Percentiles rank a stretch among this genome's conserved stretches.
Conservation (phyloP, 2,797 vertebrate species). For the Sardinella longiceps region DNA sequence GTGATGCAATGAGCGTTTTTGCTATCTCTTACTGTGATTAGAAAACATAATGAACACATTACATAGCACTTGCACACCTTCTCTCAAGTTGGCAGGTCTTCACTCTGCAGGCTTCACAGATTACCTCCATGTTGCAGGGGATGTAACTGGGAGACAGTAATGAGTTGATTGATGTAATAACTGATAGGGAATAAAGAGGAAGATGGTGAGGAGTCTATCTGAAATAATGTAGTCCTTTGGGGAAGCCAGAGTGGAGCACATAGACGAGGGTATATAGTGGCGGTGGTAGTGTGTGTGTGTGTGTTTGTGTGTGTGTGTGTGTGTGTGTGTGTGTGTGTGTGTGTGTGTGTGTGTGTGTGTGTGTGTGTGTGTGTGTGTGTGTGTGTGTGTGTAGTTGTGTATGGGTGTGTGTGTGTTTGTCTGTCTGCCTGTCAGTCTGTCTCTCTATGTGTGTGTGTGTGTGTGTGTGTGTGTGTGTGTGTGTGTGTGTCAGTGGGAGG, state of each 20-base stretch:
- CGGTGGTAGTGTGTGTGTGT: too few species aligned
- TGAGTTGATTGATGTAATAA: slow-evolving; percentile 24
- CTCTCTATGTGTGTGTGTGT: too few species aligned
- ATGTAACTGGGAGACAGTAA: neutral
- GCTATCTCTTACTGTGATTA: neutral
- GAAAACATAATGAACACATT: slow-evolving; percentile 12
- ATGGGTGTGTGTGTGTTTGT: neutral
- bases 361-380: too few species aligned
- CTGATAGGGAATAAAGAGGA: slow-evolving; percentile 18
- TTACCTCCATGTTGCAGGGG: neutral
- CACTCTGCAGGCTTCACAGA: neutral
- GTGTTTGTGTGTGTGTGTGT: too few species aligned
- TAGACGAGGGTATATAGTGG: neutral
- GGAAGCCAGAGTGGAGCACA: neutral
- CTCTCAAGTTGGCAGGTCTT: neutral
- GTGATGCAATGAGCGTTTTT: neutral
- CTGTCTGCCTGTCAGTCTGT: too few species aligned
- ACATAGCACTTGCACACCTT: neutral
- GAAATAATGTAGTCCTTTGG: slow-evolving; percentile 11
- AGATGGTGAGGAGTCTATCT: neutral
- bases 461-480: too few species aligned
- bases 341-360: too few species aligned
- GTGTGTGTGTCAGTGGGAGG: neutral
- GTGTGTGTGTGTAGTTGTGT: neutral
- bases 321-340: too few species aligned